phyloP scores from a whole-genome alignment of 1,140 invertebrate genomes.

The Trichomalopsis sarcophagae region DNA sequence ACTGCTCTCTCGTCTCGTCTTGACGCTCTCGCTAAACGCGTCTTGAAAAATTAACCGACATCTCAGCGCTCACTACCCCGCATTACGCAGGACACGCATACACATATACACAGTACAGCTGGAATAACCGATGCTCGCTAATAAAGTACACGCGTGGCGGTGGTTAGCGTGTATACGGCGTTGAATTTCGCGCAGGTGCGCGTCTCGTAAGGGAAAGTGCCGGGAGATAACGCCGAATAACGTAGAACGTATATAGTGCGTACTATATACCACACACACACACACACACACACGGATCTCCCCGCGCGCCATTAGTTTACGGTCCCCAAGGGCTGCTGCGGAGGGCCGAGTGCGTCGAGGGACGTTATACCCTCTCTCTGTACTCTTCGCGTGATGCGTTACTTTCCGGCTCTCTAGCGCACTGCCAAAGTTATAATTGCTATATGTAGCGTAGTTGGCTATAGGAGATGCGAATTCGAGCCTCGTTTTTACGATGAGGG shows the following conservation, averaged over 20 bases:
- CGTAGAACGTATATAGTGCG: background rate
- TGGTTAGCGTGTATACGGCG: constrained; percentile 3
- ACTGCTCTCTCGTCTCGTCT: background rate
- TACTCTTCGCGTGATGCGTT: background rate
- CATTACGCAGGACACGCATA: background rate
- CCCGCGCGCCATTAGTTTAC: constrained; percentile 67
- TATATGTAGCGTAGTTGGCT: constrained; percentile 57
- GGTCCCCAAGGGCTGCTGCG: constrained; percentile 63
- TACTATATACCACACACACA: background rate
- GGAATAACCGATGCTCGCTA: constrained; percentile 11
- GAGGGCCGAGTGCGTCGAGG: constrained; percentile 56
- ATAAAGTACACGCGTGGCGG: constrained; percentile 18
- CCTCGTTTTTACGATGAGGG: constrained; percentile 23
- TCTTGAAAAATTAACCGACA: constrained; percentile 30
- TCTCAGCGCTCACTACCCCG: background rate
- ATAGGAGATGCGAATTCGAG: background rate
- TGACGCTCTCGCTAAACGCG: constrained; percentile 12
- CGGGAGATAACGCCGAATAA: constrained; percentile 43
- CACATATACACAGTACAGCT: too few species aligned
- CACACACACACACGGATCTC: background rate
- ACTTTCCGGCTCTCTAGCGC: background rate
- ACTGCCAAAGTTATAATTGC: constrained; percentile 70
- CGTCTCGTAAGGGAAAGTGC: constrained; percentile 34
- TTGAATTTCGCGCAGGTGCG: constrained; percentile 42
- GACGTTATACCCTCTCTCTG: constrained; percentile 33